Percentiles rank a stretch among this genome's conserved stretches.
These are phyloP conservation scores for Calyptomena viridis DNA, from an alignment of 2,113 vertebrate genomes.

Conservation along the genomic window DNA sequence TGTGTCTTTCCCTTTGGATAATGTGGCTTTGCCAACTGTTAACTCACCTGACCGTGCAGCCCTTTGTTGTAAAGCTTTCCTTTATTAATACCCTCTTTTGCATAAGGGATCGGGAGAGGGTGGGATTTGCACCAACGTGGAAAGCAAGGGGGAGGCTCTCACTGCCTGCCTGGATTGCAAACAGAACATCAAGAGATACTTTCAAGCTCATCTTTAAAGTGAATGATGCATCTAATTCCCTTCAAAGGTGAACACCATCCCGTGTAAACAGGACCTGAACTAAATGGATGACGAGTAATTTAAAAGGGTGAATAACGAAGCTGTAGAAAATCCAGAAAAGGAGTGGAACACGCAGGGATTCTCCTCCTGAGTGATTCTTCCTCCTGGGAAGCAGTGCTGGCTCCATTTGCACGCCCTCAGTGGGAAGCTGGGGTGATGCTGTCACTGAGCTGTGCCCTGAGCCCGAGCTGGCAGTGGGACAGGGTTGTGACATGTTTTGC, in stretches of 20 bases:
- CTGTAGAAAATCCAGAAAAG: rapidly evolving
- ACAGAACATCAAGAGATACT: neutral
- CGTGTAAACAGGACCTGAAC: neutral
- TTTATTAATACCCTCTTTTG: neutral
- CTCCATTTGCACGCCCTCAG: neutral
- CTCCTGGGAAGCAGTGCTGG: neutral
- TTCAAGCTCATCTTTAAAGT: neutral
- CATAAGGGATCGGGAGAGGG: neutral
- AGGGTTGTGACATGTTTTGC: neutral
- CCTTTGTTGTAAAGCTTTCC: neutral
- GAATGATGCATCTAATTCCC: neutral
- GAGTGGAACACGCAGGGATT: neutral
- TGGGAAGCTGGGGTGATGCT: neutral
- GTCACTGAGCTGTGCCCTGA: neutral
- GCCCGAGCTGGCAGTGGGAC: neutral
- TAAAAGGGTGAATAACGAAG: neutral
- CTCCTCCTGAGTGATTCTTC: too few relatives aligned
- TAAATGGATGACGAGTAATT: neutral
- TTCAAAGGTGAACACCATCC: rapidly evolving
- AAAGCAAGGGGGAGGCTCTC: neutral
- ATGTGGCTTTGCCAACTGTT: neutral
- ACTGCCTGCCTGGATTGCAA: neutral
- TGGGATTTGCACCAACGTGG: neutral
- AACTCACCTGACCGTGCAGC: neutral
- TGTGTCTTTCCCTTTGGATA: neutral